These are phyloP conservation scores for Erebia aethiops DNA, from an alignment of 2,888 invertebrate species.

Conservation along the genomic window DNA sequence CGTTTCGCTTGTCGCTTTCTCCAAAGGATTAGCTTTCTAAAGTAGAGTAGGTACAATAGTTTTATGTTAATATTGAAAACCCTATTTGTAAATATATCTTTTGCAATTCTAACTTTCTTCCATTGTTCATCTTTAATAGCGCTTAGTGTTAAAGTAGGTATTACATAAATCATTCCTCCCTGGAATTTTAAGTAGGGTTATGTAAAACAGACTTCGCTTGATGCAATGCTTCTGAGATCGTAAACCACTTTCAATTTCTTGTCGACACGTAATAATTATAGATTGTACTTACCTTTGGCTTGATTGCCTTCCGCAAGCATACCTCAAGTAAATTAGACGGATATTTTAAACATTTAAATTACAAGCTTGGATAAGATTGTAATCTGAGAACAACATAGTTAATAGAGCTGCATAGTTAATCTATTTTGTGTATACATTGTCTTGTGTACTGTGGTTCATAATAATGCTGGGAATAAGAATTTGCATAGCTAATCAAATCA, in stretches of 20 bases:
- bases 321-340: conserved; percentile 18
- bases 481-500: not conserved
- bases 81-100: conserved; percentile 42
- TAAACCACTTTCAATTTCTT: conserved; percentile 43
- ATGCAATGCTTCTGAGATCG: conserved; percentile 32
- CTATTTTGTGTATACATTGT: not conserved
- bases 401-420: not conserved
- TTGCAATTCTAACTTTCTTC: conserved; percentile 44
- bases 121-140: conserved; percentile 43
- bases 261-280: conserved; percentile 30
- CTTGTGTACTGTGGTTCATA: not conserved
- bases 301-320: conserved; percentile 28
- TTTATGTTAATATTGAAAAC: conserved; percentile 50
- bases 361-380: conserved; percentile 12
- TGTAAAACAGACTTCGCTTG: conserved; percentile 39
- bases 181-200: conserved; percentile 40
- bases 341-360: conserved; percentile 29
- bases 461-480: not conserved
- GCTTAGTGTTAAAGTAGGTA: conserved; percentile 1
- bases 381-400: conserved; percentile 1
- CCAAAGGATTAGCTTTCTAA: conserved; percentile 75
- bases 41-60: conserved; percentile 45
- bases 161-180: conserved; percentile 31
- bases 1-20: conserved; percentile 60
- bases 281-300: conserved; percentile 22